Evolutionary conservation across 2,113 vertebrate species (phyloP).

Genomic region (Campylorhamphus procurvoides): DNA sequence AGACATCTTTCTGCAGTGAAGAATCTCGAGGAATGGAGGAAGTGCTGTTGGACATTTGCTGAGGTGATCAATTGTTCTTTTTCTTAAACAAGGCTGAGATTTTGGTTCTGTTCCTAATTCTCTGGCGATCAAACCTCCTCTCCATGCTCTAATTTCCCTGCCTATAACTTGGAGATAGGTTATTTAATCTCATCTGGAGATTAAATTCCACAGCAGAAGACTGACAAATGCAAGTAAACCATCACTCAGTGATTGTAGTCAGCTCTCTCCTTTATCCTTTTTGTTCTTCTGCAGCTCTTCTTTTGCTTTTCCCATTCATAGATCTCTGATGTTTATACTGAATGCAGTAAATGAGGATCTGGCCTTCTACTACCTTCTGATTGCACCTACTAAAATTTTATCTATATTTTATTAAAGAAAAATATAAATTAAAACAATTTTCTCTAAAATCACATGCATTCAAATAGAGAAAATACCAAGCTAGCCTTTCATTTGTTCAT

Average conservation of each 20-base stretch:
- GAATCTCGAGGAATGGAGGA: background rate
- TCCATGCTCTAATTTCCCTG: background rate
- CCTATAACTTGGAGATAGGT: background rate
- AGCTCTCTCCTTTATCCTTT: background rate
- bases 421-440: background rate
- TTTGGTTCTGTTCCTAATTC: background rate
- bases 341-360: background rate
- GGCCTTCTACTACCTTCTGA: background rate
- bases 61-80: background rate
- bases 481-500: background rate
- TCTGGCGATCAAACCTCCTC: background rate
- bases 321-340: background rate
- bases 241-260: background rate
- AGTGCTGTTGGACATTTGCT: background rate
- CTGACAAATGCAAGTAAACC: background rate
- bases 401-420: background rate
- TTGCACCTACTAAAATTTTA: background rate
- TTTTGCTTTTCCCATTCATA: background rate
- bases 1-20: background rate
- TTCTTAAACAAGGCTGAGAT: background rate
- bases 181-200: background rate
- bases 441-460: background rate
- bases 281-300: background rate
- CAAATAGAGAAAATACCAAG: background rate
- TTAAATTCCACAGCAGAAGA: background rate